A percentile compares a stretch with the other conserved stretches of the same genome.
Conservation (phyloP, 1,140 invertebrate species). For the Cherax destructor region DNA sequence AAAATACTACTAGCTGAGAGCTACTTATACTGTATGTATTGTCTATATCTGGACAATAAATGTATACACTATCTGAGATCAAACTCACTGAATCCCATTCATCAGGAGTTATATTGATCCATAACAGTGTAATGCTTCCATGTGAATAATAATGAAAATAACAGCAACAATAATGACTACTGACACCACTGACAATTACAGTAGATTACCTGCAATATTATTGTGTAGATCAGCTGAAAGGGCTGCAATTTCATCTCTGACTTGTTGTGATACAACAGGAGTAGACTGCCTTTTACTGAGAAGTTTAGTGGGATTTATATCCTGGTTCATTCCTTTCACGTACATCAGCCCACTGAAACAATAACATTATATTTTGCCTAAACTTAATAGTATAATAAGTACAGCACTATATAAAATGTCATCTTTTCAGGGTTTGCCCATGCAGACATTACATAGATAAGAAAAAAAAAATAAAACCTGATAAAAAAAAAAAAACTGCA, state of each 20-base stretch:
- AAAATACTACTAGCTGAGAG: no score
- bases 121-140: no score
- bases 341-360: constrained; percentile 45
- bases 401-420: not conserved
- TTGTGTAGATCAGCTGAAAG: constrained; percentile 31
- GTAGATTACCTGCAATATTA: constrained; percentile 34
- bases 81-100: no score
- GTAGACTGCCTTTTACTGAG: not conserved
- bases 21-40: no score
- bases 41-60: no score
- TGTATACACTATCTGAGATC: no score
- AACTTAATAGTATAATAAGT: not conserved
- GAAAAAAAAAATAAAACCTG: no score
- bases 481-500: no score
- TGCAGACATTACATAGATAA: no score
- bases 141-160: no score
- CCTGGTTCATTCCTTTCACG: constrained; percentile 43
- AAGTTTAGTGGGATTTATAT: constrained; percentile 41
- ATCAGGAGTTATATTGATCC: no score
- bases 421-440: not conserved
- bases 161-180: no score
- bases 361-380: not conserved
- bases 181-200: not conserved
- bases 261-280: not conserved
- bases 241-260: not conserved